Conservation (phyloP, 2,797 vertebrate genomes). For the Coccyzus lansbergi region DNA sequence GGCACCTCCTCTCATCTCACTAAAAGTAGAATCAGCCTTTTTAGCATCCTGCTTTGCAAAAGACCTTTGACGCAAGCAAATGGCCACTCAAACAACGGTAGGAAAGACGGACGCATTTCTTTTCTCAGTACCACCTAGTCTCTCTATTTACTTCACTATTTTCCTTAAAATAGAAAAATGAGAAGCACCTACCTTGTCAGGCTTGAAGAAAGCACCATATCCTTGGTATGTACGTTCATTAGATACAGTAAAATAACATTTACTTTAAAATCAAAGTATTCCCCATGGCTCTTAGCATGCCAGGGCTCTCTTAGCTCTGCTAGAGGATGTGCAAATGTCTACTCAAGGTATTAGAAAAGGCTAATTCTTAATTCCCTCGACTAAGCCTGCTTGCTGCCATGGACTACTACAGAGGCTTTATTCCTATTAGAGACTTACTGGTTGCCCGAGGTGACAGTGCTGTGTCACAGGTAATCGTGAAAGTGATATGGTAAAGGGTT, state of each 20-base stretch:
- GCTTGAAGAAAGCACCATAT: constrained; percentile 42
- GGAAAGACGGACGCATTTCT: background rate
- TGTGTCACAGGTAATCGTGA: constrained; percentile 25
- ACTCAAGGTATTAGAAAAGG: constrained; percentile 62
- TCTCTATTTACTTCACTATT: background rate
- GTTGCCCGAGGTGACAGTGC: constrained; percentile 60
- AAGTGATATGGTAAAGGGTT: background rate
- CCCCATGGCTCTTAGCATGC: constrained; percentile 8
- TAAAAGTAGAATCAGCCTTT: background rate
- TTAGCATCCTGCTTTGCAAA: background rate
- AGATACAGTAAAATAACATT: background rate
- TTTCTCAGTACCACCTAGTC: background rate
- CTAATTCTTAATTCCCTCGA: constrained; percentile 73
- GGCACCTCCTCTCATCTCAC: background rate
- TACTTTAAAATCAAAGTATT: constrained; percentile 13
- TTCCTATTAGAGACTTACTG: constrained; percentile 53
- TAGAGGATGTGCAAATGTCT: constrained; percentile 14
- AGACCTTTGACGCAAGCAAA: background rate
- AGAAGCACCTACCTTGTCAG: constrained; percentile 60
- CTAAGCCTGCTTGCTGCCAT: constrained; percentile 71
- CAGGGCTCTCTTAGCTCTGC: constrained; percentile 49
- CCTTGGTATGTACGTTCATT: background rate
- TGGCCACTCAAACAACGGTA: background rate
- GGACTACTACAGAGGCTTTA: constrained; percentile 56
- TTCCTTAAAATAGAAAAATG: background rate